A percentile compares a stretch with the other conserved stretches of the same genome.
Conservation (phyloP, 2,797 vertebrate species). For the Threskiornis aethiopicus region DNA sequence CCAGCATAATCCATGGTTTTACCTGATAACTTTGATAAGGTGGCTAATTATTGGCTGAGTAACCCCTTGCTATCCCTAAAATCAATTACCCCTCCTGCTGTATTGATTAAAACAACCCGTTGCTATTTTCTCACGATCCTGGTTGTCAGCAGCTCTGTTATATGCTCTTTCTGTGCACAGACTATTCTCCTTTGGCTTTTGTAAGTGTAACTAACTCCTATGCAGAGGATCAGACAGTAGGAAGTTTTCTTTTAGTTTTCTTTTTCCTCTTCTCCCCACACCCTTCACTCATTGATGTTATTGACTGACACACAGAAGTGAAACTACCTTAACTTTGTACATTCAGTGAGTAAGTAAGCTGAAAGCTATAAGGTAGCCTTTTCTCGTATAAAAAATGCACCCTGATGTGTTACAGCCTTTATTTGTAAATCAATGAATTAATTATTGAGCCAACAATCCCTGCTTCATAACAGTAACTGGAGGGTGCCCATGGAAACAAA, state of each 20-base stretch:
- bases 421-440: conserved; percentile 36
- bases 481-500: neutral
- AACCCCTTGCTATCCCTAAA: conserved; percentile 60
- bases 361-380: neutral
- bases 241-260: neutral
- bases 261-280: neutral
- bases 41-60: conserved; percentile 53
- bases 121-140: conserved; percentile 72
- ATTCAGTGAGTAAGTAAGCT: neutral
- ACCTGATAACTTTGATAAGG: conserved; percentile 64
- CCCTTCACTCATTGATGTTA: conserved; percentile 1
- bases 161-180: neutral
- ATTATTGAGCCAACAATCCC: conserved; percentile 9
- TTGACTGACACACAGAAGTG: conserved; percentile 24
- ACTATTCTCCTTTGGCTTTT: conserved; percentile 17
- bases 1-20: conserved; percentile 60
- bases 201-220: neutral
- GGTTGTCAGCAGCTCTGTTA: conserved; percentile 32
- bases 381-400: neutral
- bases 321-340: neutral
- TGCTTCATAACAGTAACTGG: neutral
- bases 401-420: neutral
- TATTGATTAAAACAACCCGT: conserved; percentile 59
- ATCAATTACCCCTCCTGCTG: conserved; percentile 57
- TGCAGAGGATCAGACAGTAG: neutral